Evolutionary conservation across 2,888 invertebrate species (phyloP).

Genomic region (Sphinx pinastri): DNA sequence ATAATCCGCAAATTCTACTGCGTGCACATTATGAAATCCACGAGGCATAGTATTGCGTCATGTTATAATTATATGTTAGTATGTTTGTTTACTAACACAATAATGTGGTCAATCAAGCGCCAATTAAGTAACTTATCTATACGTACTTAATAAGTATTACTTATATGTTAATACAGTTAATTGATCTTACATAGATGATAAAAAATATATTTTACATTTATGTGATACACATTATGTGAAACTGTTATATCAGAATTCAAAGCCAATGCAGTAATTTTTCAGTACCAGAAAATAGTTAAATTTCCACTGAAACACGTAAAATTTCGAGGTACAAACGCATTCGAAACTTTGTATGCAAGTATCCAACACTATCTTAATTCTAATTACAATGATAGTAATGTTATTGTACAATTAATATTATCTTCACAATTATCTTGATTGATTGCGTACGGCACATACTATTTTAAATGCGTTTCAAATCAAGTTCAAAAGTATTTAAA

Average conservation of each 20-base stretch:
- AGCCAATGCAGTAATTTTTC: no score
- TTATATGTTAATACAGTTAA: no score
- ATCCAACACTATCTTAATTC: background rate
- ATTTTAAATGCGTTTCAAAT: background rate
- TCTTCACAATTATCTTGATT: background rate
- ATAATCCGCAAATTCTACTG: conserved; percentile 1
- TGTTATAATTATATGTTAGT: background rate
- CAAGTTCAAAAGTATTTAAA: conserved; percentile 12
- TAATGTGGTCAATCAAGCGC: no score
- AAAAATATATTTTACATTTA: no score
- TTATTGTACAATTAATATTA: conserved; percentile 9
- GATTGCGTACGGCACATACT: background rate
- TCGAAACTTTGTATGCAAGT: background rate
- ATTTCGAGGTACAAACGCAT: background rate
- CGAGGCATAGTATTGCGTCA: background rate
- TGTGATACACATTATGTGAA: no score
- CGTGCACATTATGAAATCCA: conserved; percentile 15
- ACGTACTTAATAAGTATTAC: no score
- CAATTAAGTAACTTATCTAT: no score
- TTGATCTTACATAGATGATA: no score
- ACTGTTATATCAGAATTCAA: no score
- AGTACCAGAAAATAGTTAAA: no score
- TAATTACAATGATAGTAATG: background rate
- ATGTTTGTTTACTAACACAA: conserved; percentile 16
- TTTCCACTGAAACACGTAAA: background rate